These are phyloP conservation scores for Tetraodon nigroviridis DNA, from an alignment of 2,113 vertebrate species.

Conservation along the genomic window DNA sequence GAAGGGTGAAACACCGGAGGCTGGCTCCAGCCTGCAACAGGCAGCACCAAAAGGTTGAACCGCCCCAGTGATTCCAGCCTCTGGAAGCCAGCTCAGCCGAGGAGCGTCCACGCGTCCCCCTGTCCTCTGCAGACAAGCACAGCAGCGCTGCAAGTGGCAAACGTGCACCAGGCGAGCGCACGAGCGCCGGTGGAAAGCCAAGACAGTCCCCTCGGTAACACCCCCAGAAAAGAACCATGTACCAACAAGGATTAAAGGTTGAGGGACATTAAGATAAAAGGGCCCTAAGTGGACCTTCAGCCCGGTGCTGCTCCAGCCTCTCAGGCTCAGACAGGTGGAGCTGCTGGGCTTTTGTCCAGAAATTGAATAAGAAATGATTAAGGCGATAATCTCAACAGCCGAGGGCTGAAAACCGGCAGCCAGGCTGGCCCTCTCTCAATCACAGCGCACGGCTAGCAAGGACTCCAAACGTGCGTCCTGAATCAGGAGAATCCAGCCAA, in stretches of 20 bases:
- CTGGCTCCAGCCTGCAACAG: no score
- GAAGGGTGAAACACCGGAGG: no score
- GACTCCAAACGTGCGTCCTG: conserved; percentile 34
- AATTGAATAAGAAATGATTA: conserved; percentile 64
- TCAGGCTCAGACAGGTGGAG: conserved; percentile 26
- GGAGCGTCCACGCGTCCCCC: no score
- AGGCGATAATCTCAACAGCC: conserved; percentile 30
- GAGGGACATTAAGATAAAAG: not conserved
- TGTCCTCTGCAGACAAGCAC: no score
- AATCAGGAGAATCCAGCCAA: conserved; percentile 7
- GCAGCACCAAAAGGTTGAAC: no score
- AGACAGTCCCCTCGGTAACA: no score
- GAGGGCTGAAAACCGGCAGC: conserved; percentile 18
- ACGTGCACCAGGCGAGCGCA: no score
- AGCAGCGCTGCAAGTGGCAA: no score
- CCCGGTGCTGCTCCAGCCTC: conserved; percentile 30
- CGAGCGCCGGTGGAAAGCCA: no score
- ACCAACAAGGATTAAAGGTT: conserved; percentile 5
- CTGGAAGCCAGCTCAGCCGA: no score
- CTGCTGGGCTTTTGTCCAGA: conserved; percentile 52
- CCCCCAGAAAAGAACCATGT: not conserved
- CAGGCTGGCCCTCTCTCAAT: conserved; percentile 42
- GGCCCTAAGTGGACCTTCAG: conserved; percentile 20
- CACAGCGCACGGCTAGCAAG: conserved; percentile 44
- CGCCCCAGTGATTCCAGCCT: no score